phyloP scores from a whole-genome alignment of 2,797 vertebrate species.

The Microctenopoma steveboyesi region DNA sequence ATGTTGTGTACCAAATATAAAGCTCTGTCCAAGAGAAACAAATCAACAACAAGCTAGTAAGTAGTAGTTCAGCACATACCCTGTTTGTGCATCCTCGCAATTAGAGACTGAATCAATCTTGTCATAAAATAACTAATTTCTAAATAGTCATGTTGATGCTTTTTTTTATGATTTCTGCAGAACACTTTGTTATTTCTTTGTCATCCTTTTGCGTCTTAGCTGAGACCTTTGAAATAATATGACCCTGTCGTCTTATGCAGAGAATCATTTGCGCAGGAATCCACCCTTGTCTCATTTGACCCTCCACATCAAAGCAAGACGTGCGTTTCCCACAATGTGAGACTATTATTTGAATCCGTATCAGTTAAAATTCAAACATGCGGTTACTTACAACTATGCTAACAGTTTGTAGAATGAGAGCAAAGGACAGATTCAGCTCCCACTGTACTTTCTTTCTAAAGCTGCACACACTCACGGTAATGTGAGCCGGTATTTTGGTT shows the following conservation, averaged over 20 bases:
- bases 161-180: too few species aligned
- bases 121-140: too few species aligned
- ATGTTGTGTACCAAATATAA: background rate
- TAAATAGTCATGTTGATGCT: too few species aligned
- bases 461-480: conserved; percentile 8
- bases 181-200: too few species aligned
- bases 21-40: background rate
- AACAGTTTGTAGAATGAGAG: background rate
- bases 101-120: too few species aligned
- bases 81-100: too few species aligned
- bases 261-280: too few species aligned
- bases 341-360: background rate
- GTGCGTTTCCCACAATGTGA: background rate
- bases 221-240: too few species aligned
- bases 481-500: conserved; percentile 27
- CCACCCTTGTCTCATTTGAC: background rate
- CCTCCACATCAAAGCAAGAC: background rate
- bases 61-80: too few species aligned
- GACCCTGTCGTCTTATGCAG: too few species aligned
- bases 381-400: background rate
- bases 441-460: conserved; percentile 1
- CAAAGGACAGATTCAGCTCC: background rate
- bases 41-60: too few species aligned
- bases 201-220: too few species aligned
- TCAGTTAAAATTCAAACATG: background rate